Evolutionary conservation across 2,888 invertebrate species (phyloP), one percentile per base, ranked within the genome.

Genomic region (Agapetus fuscipes): DNA sequence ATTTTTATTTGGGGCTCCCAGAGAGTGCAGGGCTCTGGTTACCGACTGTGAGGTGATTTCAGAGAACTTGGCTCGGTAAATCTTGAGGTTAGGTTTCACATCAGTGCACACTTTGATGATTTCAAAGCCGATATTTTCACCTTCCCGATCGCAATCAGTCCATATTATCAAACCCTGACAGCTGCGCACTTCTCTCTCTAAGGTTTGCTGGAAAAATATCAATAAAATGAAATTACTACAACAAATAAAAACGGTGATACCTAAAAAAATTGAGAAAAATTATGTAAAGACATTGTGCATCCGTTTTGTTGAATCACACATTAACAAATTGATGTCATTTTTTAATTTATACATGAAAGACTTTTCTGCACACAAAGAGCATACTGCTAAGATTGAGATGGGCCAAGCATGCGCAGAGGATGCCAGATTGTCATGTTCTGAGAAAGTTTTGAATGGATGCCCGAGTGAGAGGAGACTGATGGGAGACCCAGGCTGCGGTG

Each of bases 111-210:
- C 91, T 59, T 86, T 64, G 34, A 97, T 91, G 20, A 98, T 80
- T 72, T 98, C 97, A 71, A 80, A 96, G 1, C 96, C 98, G 58
- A 98, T 98, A 59, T 97, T 96, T 64, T 98, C 97, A 17, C 97
- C 97, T 71, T 98, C 98, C 63, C 98, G 78, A 71, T 99, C 98
- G 69, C 98, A 95, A 89, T 99, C 98, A 1, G 98, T 99, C 98
- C 98, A 98, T 51, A 99, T 87, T 12, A 99, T 86, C 3, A 99
- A 69, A 0, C 79, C 78, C 49, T 75, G 66, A 52, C 85, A 85
- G 24, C 61, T 56, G 12, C 70, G 61, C 2, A 80, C 65, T 68
- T 84, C 83, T 50, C 71, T 66, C 58, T 83, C 80, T 51, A 85
- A 57, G 3, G 84, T 83, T 61, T 66, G 75, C 72, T 84, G 54